phyloP scores from a whole-genome alignment of 1,140 invertebrate genomes.

The Heterodera schachtii region DNA sequence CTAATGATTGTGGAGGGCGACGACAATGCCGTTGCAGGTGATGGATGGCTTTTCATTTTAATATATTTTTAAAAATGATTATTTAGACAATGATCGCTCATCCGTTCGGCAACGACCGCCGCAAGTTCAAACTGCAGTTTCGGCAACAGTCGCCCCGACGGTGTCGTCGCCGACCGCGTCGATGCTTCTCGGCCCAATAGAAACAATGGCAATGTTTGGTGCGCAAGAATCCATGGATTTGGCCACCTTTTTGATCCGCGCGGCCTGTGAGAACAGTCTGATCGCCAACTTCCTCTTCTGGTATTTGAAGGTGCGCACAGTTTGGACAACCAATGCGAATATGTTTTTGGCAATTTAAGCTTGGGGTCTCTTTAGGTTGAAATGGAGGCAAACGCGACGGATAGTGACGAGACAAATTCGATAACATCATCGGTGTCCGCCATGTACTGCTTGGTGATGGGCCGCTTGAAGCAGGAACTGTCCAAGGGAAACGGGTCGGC shows the following conservation, averaged over 20 bases:
- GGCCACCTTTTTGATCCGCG: conserved; percentile 84
- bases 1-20: conserved; percentile 16
- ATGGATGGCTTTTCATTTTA: neutral
- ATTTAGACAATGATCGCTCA: neutral
- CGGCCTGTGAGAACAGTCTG: conserved; percentile 83
- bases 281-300: conserved; percentile 96
- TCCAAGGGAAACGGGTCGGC: conserved; percentile 38
- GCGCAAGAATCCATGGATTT: conserved; percentile 72
- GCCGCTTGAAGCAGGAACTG: conserved; percentile 37
- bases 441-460: conserved; percentile 49
- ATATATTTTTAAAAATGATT: too few species aligned
- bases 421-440: conserved; percentile 23
- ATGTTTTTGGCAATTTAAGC: neutral
- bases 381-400: conserved; percentile 55
- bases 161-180: conserved; percentile 20
- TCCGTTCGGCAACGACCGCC: neutral
- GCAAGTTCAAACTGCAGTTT: conserved; percentile 12
- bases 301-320: conserved; percentile 67
- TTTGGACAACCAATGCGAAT: too few species aligned
- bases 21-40: neutral
- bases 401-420: conserved; percentile 13
- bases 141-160: neutral
- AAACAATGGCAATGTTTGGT: conserved; percentile 15
- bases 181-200: conserved; percentile 25
- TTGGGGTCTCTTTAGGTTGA: conserved; percentile 60